Conservation (phyloP, 2,888 invertebrate species). For the Ametastegia equiseti region DNA sequence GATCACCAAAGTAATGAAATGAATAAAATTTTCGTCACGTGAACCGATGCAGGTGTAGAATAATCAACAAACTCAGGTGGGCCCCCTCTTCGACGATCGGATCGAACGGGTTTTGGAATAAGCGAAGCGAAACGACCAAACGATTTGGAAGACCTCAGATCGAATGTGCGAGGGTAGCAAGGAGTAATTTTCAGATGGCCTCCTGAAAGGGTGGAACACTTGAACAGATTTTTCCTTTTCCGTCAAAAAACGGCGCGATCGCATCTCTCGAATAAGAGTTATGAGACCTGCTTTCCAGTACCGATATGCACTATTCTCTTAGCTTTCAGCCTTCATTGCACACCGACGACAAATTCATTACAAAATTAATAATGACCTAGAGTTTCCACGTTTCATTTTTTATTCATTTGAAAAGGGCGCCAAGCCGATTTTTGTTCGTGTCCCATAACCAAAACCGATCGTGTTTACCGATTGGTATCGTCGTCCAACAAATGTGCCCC, state of each 20-base stretch:
- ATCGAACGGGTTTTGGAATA: not conserved
- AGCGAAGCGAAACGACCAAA: slow-evolving; percentile 21
- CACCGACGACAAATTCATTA: too few relatives aligned
- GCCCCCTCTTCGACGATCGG: not conserved
- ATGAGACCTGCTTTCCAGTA: not conserved
- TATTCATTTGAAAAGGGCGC: too few relatives aligned
- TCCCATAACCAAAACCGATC: not conserved
- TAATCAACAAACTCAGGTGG: not conserved
- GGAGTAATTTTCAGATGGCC: slow-evolving; percentile 16
- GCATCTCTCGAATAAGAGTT: slow-evolving; percentile 27
- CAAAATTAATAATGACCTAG: too few relatives aligned
- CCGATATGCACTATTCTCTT: too few relatives aligned
- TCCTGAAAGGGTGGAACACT: slow-evolving; percentile 37
- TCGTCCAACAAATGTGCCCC: slow-evolving; percentile 6
- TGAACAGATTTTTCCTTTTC: slow-evolving; percentile 33
- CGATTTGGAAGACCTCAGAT: slow-evolving; percentile 3
- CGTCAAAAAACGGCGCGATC: not conserved
- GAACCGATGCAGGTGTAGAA: not conserved
- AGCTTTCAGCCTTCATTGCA: too few relatives aligned
- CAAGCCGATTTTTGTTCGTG: not conserved
- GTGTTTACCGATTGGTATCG: not conserved
- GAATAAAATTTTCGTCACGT: not conserved
- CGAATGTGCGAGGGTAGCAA: not conserved
- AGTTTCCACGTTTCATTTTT: too few relatives aligned
- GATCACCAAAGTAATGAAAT: not conserved